Evolutionary conservation across 2,113 vertebrate species (phyloP), one percentile per base, ranked within the genome.

Genomic region (Neolamprologus toae): DNA sequence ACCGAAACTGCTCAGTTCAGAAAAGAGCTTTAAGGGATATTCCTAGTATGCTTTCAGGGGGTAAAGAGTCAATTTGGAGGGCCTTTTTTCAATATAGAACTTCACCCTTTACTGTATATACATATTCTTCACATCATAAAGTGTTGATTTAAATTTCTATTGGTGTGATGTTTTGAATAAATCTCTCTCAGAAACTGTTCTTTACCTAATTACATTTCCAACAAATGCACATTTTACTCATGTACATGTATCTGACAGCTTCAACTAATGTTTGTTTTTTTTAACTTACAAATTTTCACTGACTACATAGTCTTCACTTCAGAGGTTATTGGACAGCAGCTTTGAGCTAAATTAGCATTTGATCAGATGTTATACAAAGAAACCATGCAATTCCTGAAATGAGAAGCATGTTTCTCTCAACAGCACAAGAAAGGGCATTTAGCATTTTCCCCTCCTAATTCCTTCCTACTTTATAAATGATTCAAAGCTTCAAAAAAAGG

Each of bases 391-490:
- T 35, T 79, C 42, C 88, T 66, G 84, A 86, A 68, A 37, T 55
- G 78, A 71, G 51, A 86, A 66, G 31, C 40, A 63, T 4, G 87
- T 81, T 88, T 71, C 85, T 87, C 68, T 78, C 81, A 85, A 85
- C 87, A 66, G 78, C 86, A 59, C 49, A 11, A 84, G 81, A 79
- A 81, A 83, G 59, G 55, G 47, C 54, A 2, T 87, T 89, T 90
- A 63, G 68, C 63, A 45, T 55, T 66, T 76, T 21, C 1, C 35
- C 66, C 17, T 21, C 26, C 76, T 76, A 61, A 28, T 57, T 85
- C 35, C 23, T 51, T 73, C 81, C 47, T 88, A 53, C 82, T 54
- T 91, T 86, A 88, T 91, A 92, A 93, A 92, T 87, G 89, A 93
- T 92, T 91, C 92, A 93, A 79, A 7, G 80, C 86, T 66, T 85